Evolutionary conservation across 2,113 vertebrate species (phyloP).

Genomic region (Channa maculata): DNA sequence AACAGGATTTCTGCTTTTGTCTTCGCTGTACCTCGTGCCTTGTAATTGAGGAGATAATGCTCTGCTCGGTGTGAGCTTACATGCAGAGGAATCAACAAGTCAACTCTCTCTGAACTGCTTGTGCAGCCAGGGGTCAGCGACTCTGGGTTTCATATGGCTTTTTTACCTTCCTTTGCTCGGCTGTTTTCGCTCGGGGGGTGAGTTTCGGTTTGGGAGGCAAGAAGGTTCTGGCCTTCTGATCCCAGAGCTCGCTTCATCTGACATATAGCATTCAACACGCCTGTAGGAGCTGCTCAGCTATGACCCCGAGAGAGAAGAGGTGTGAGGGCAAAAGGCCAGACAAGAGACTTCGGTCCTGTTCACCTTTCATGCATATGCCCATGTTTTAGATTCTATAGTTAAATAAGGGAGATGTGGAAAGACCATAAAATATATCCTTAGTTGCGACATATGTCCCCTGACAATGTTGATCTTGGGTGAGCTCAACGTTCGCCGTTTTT

Average conservation of each 20-base stretch:
- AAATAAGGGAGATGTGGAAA: neutral
- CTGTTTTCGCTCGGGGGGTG: conserved; percentile 56
- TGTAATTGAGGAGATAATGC: conserved; percentile 41
- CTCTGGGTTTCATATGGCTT: conserved; percentile 59
- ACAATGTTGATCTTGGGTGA: neutral
- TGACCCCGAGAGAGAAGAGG: conserved; percentile 53
- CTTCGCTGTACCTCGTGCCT: neutral
- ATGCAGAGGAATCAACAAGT: conserved; percentile 55
- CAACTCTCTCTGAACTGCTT: conserved; percentile 72
- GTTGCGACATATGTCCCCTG: conserved; percentile 9
- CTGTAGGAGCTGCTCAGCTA: conserved; percentile 50
- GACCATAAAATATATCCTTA: neutral
- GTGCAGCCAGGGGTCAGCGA: conserved; percentile 68
- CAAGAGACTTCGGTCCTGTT: conserved; percentile 5
- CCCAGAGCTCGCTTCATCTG: conserved; percentile 46
- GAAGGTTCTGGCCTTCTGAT: conserved; percentile 42
- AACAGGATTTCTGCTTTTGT: conserved; percentile 45
- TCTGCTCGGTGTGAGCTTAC: conserved; percentile 26
- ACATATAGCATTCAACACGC: conserved; percentile 59
- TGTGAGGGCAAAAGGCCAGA: conserved; percentile 58
- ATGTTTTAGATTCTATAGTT: conserved; percentile 1
- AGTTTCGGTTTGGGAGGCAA: conserved; percentile 26
- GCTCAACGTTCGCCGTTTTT: neutral
- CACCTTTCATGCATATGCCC: neutral
- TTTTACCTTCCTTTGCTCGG: conserved; percentile 41